Evolutionary conservation across 2,797 vertebrate species (phyloP), one percentile per base, ranked within the genome.

Genomic region (Falco biarmicus): DNA sequence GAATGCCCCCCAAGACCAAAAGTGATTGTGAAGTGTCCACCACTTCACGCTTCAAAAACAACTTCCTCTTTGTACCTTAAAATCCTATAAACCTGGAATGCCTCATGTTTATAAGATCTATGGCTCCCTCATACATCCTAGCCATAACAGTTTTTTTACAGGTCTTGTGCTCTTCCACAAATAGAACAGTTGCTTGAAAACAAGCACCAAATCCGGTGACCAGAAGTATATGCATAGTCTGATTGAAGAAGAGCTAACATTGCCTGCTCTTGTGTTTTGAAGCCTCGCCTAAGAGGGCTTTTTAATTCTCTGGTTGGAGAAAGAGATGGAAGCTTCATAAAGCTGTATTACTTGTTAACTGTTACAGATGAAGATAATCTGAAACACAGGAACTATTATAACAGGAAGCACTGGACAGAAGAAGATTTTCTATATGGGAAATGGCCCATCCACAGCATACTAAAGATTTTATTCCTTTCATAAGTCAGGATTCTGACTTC

Each of bases 391-490:
- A 81, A 82, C 73, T 75, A 41, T 81, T 79, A 25, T 88, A 95
- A 60, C 74, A 61, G 73, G 87, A 86, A 69, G 54, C 73, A 56
- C 53, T 83, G 89, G 76, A 71, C 37, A 81, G 80, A 69, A 87
- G 57, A 83, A 80, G 79, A 84, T 68, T 94, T 92, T 65, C 86
- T 93, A n/a, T 78, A 74, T 45, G 56, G 87, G 73, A 92, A 95
- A 84, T 93, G 82, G 82, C 84, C 70, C 87, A 69, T 90, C 91
- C 69, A 71, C 63, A 81, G 82, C 76, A 73, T 50, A 93, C 82
- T 94, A 84, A 94, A 96, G 93, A 61, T 95, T 97, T 97, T 96
- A 97, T 96, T 94, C 71, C 82, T 76, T 89, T 69, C 82, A 63
- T 94, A 96, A 95, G 79, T 97, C 93, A 94, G 57, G 69, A 41